These are phyloP conservation scores for Amniataba percoides DNA, from an alignment of 2,797 vertebrate species.

Conservation along the genomic window DNA sequence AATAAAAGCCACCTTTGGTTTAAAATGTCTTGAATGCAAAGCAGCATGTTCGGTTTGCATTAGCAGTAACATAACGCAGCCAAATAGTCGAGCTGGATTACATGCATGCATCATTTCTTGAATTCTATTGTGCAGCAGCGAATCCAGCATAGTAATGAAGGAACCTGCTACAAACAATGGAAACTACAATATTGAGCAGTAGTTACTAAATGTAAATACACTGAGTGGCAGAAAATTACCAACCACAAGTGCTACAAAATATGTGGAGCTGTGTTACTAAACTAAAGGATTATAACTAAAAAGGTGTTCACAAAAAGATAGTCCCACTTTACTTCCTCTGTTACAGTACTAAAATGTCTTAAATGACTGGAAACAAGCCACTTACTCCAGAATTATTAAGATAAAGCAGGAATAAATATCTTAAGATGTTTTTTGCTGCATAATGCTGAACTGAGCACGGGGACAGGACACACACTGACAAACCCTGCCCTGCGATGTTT, in stretches of 20 bases:
- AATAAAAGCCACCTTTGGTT: background rate
- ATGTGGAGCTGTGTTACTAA: background rate
- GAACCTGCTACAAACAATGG: background rate
- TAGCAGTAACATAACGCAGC: background rate
- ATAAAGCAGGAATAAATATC: background rate
- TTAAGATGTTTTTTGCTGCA: background rate
- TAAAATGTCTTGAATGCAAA: background rate
- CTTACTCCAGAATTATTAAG: background rate
- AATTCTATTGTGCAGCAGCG: background rate
- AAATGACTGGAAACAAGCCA: background rate
- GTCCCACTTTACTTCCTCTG: background rate
- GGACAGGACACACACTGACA: conserved; percentile 2
- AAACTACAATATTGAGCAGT: background rate
- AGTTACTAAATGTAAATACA: background rate
- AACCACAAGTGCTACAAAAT: background rate
- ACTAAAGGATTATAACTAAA: background rate
- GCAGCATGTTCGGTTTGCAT: background rate
- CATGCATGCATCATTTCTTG: background rate
- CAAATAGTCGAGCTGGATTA: background rate
- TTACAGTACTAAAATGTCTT: background rate
- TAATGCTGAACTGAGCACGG: background rate
- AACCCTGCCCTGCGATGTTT: conserved; percentile 39
- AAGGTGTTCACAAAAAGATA: background rate
- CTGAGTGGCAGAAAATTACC: background rate
- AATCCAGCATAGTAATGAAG: background rate